These are phyloP conservation scores for Chaetodon trifasciatus DNA, from an alignment of 2,797 vertebrate genomes.

Conservation along the genomic window DNA sequence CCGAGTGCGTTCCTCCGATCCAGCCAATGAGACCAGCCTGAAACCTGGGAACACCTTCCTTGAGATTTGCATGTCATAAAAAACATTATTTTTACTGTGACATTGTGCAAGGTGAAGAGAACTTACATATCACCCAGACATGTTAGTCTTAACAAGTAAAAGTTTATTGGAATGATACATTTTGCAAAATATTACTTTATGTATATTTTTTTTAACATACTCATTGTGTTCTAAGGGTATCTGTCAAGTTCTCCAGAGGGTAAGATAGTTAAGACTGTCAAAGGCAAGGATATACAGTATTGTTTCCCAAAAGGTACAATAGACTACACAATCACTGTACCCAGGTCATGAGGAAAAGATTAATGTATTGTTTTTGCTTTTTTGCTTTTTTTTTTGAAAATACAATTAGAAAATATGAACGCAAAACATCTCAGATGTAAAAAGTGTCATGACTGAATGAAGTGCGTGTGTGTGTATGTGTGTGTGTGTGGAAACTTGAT, in stretches of 20 bases:
- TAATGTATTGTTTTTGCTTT: slow-evolving; percentile 79
- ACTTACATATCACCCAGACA: slow-evolving; percentile 68
- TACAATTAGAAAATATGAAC: slow-evolving; percentile 90
- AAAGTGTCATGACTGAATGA: slow-evolving; percentile 85
- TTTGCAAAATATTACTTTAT: slow-evolving; percentile 93
- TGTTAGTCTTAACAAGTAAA: slow-evolving; percentile 90
- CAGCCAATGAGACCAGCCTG: not conserved
- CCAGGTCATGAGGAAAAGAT: slow-evolving; percentile 87
- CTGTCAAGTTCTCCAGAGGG: slow-evolving; percentile 90
- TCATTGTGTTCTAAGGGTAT: slow-evolving; percentile 89
- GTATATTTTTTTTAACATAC: slow-evolving; percentile 87
- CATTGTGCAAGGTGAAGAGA: slow-evolving; percentile 26
- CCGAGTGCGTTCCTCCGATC: slow-evolving; percentile 17
- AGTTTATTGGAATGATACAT: slow-evolving; percentile 94
- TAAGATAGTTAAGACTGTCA: slow-evolving; percentile 92
- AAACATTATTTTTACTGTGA: not conserved
- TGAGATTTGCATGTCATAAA: slow-evolving; percentile 17
- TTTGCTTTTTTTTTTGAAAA: slow-evolving; percentile 85
- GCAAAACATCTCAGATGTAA: slow-evolving; percentile 86
- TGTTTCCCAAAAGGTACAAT: slow-evolving; percentile 89
- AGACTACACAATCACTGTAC: slow-evolving; percentile 90
- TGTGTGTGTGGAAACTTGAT: slow-evolving; percentile 75
- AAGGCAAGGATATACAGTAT: slow-evolving; percentile 91
- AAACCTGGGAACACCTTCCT: not conserved
- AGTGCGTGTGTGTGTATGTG: slow-evolving; percentile 51